Evolutionary conservation across 92 coral and sea anemone genomes (phyloP), one percentile per base, ranked within the genome.

Genomic region (Palythoa grandis): DNA sequence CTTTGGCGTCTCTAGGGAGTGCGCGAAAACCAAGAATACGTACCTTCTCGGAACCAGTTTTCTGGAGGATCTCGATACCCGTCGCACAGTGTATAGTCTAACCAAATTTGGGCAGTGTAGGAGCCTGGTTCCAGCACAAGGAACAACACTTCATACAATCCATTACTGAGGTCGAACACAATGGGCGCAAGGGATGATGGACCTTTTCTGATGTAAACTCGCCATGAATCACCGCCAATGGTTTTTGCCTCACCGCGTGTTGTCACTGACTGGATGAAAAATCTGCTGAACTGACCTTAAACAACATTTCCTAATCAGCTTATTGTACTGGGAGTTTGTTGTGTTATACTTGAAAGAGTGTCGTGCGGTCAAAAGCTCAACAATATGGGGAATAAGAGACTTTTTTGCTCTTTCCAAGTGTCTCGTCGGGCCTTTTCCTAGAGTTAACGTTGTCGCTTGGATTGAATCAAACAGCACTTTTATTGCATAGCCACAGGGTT

Each of bases 181-280:
- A 91, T 78, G 15, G 98, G 95, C 58, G 91, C 92, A 69, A 92
- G 87, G 75, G 95, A 92, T 79, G 95, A 89, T 65, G 98, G 98
- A 48, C 98, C 98, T 85, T 91, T 88, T 76, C 92, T 91, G 52
- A 94, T 79, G 85, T 88, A 88, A 3, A 94, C 90, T 84, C 93
- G 82, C 98, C 98, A 94, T 8, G 95, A 88, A 78, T 93, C 98
- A 4, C 98, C 98, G 40, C 98, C 98, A 73, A 82, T 70, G 19
- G 78, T 84, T 85, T 95, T 95, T 17, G 23, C 20, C 19, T 77
- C n/a, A 17, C 96, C 95, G 35, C 79, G 54, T 37, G 52, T 67
- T 61, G 93, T 88, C 24, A 90, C 94, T 2, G 96, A 91, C 52
- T 93, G 96, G 25, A 93, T 93, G 72, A 91, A 93, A 74, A 93